phyloP scores from a whole-genome alignment of 2,113 vertebrate genomes.

The Pterocles orientalis region DNA sequence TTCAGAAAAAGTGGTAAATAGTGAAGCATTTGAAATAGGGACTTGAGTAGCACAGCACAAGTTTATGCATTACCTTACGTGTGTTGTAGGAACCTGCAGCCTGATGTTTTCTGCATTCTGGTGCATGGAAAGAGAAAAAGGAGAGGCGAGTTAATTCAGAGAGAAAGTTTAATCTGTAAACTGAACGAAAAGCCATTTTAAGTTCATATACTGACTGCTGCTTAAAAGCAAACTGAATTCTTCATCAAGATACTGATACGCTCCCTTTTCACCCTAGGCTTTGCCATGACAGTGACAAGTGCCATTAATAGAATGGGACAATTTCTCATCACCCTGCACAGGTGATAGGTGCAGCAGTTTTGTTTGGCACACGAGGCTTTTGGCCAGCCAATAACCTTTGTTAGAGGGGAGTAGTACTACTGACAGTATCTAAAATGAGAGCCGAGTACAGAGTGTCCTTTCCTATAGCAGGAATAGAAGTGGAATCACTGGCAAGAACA shows the following conservation, averaged over 20 bases:
- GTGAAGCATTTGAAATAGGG: not conserved
- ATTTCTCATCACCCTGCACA: not conserved
- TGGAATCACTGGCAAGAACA: slow-evolving; percentile 67
- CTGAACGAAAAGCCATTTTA: not conserved
- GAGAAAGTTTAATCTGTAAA: not conserved
- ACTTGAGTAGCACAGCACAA: not conserved
- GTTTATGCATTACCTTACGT: slow-evolving; percentile 72
- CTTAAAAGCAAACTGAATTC: not conserved
- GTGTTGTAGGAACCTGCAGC: slow-evolving; percentile 75
- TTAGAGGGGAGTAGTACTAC: not conserved
- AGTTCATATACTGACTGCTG: not conserved
- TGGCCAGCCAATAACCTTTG: slow-evolving; percentile 42
- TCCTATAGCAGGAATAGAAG: slow-evolving; percentile 73
- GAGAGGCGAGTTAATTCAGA: not conserved
- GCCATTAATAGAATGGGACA: not conserved
- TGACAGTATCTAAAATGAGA: slow-evolving; percentile 60
- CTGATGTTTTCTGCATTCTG: slow-evolving; percentile 74
- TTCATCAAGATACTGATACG: not conserved
- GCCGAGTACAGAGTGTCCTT: slow-evolving; percentile 73
- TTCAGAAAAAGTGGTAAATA: not conserved
- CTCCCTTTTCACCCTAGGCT: not conserved
- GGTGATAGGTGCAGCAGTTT: slow-evolving; percentile 21
- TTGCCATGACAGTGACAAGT: not conserved
- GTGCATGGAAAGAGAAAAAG: slow-evolving; percentile 56
- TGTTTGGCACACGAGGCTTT: not conserved